These are phyloP conservation scores for Lepidiolamprologus cunningtoni DNA, from an alignment of 2,113 vertebrate genomes.

Conservation along the genomic window DNA sequence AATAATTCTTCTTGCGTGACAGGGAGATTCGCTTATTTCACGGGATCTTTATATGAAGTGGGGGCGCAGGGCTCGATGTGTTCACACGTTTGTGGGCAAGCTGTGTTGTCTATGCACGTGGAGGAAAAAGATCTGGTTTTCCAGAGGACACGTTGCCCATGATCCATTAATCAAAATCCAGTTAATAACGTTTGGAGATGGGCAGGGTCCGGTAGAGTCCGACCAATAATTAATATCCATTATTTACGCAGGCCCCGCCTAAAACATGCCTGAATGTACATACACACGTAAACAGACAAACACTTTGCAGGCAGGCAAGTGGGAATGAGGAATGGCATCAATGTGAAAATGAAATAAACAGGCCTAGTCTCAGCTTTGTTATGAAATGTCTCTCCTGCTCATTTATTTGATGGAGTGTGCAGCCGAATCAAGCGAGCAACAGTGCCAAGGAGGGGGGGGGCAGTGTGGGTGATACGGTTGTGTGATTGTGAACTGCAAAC, in stretches of 20 bases:
- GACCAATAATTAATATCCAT: constrained; percentile 60
- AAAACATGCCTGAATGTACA: background rate
- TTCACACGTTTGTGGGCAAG: constrained; percentile 2
- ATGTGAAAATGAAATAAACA: constrained; percentile 57
- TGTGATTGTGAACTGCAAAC: background rate
- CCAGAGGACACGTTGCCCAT: constrained; percentile 23
- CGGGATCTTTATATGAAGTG: constrained; percentile 24
- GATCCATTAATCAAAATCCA: constrained; percentile 66
- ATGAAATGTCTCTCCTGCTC: constrained; percentile 49
- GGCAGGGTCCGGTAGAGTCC: constrained; percentile 21
- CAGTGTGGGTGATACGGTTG: background rate
- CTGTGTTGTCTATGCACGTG: background rate
- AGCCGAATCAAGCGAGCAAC: constrained; percentile 34
- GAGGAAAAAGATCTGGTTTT: background rate
- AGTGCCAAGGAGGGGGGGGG: background rate
- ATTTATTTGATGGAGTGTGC: constrained; percentile 61
- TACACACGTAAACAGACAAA: background rate
- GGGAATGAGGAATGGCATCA: constrained; percentile 8
- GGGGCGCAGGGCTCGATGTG: constrained; percentile 1
- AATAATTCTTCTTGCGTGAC: constrained; percentile 70
- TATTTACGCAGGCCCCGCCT: constrained; percentile 28
- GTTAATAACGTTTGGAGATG: constrained; percentile 55
- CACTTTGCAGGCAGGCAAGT: background rate
- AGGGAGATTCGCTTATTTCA: constrained; percentile 64
- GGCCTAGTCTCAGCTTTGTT: constrained; percentile 49